These are phyloP conservation scores for Steatocranus sp. DNA, from an alignment of 2,797 vertebrate genomes.

Conservation along the genomic window DNA sequence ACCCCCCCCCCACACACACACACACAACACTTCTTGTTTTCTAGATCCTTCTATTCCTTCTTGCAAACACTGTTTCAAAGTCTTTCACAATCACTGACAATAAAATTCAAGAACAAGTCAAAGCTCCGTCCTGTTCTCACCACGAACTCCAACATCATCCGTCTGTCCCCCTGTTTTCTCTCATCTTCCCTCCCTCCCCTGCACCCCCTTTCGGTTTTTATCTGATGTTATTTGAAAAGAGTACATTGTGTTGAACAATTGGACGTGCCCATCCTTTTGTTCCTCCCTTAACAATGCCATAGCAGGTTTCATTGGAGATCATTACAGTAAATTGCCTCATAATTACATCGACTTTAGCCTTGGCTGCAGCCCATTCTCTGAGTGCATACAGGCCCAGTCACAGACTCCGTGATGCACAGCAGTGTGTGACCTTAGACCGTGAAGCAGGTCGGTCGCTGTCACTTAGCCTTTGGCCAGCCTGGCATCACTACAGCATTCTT, in stretches of 20 bases:
- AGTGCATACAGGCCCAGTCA: slow-evolving; percentile 44
- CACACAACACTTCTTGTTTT: slow-evolving; percentile 38
- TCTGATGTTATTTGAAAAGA: slow-evolving; percentile 37
- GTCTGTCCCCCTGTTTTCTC: slow-evolving; percentile 1
- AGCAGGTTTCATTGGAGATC: slow-evolving; percentile 63
- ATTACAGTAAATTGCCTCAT: slow-evolving; percentile 70
- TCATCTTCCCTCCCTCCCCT: neutral
- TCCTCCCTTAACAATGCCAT: slow-evolving; percentile 47
- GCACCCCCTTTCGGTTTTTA: neutral
- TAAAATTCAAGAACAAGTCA: slow-evolving; percentile 35
- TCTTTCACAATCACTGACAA: slow-evolving; percentile 42
- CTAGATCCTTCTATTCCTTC: slow-evolving; percentile 70
- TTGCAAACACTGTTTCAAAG: slow-evolving; percentile 85
- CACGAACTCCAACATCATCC: neutral
- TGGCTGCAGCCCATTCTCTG: slow-evolving; percentile 51
- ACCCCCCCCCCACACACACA: slow-evolving; percentile 27
- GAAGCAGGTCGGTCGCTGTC: slow-evolving; percentile 41
- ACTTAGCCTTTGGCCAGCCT: slow-evolving; percentile 45
- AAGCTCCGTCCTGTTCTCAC: slow-evolving; percentile 14
- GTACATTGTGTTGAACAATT: slow-evolving; percentile 46
- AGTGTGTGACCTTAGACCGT: slow-evolving; percentile 48
- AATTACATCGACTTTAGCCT: slow-evolving; percentile 62
- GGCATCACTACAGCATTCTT: slow-evolving; percentile 42
- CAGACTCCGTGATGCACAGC: slow-evolving; percentile 29
- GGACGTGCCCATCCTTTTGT: slow-evolving; percentile 44